A percentile compares a stretch with the other conserved stretches of the same genome.
Evolutionary conservation across 1,140 invertebrate genomes (phyloP).

Genomic region (Prorops nasuta): DNA sequence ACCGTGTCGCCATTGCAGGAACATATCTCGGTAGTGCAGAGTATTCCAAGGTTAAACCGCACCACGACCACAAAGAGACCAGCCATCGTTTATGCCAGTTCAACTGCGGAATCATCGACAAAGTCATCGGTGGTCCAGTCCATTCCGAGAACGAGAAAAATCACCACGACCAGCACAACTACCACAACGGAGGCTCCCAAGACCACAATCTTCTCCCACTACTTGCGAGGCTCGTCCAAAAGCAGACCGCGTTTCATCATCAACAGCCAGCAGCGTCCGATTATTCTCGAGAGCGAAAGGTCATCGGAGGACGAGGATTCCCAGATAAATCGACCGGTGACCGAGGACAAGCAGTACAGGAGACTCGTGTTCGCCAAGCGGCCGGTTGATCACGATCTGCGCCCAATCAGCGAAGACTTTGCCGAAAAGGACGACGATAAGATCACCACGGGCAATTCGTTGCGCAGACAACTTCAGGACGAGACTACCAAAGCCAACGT

Average conservation of each 20-base stretch:
- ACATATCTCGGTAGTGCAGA: constrained; percentile 55
- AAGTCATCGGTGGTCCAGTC: constrained; percentile 62
- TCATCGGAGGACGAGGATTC: constrained; percentile 39
- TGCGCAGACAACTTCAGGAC: constrained; percentile 61
- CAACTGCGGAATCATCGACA: constrained; percentile 51
- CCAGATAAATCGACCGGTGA: constrained; percentile 45
- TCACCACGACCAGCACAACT: constrained; percentile 35
- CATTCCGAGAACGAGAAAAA: constrained; percentile 59
- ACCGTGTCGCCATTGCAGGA: constrained; percentile 53
- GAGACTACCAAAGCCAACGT: constrained; percentile 46
- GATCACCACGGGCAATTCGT: constrained; percentile 51
- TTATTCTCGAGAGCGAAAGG: constrained; percentile 39
- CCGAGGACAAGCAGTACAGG: constrained; percentile 41
- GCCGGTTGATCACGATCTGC: constrained; percentile 45
- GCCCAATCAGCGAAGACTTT: constrained; percentile 46
- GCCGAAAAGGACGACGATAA: constrained; percentile 47
- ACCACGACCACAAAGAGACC: constrained; percentile 45
- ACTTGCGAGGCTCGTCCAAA: constrained; percentile 33
- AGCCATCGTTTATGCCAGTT: constrained; percentile 47
- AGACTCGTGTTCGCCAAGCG: constrained; percentile 52
- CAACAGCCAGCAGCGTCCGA: constrained; percentile 46
- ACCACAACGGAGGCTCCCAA: constrained; percentile 36
- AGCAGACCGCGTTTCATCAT: constrained; percentile 44
- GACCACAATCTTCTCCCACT: constrained; percentile 41
- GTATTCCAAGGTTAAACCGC: constrained; percentile 49